Evolutionary conservation across 2,888 invertebrate genomes (phyloP), one percentile per base, ranked within the genome.

Genomic region (Argyresthia albistria): DNA sequence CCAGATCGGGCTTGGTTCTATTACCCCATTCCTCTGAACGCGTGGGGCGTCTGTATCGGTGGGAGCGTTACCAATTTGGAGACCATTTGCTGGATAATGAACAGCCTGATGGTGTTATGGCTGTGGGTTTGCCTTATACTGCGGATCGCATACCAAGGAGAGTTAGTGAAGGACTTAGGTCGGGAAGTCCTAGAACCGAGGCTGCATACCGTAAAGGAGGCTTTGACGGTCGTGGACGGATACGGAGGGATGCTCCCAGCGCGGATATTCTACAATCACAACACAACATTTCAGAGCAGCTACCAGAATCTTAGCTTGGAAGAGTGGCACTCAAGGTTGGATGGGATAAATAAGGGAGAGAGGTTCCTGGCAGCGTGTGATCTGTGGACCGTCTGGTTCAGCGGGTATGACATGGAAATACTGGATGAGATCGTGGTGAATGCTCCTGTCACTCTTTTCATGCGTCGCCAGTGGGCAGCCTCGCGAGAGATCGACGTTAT

Each of bases 391-490:
- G 50, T 67, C 11, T 37, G 51, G 0, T 57, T 60, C n/a, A 50
- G 62, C 51, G 57, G 59, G 2, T 52, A 58, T 3, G 53, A 58
- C 7, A 54, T 79, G 43, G 75, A 78, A 59, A 55, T 67, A 52
- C 53, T 80, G 4, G 57, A 67, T 0, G 59, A 67, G 15, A 60
- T 66, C 3, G 58, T 73, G 3, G 57, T 59, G 12, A 56, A 53
- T 8, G 53, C 63, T 6, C 67, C 69, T 1, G 56, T 64, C 1
- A 63, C 69, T 53, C 60, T 69, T 16, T 61, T 60, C n/a, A 66
- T 76, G 66, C 68, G 79, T 0, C 72, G 73, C 1, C 69, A 73
- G 1, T 80, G 81, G 79, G 66, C 72, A 9, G 76, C 67, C 4
- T 60, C 65, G 0, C 51, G 58, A 14, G 63, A 67, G 43, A 54